Conservation (phyloP, 2,113 vertebrate genomes). For the Pelecanus crispus region DNA sequence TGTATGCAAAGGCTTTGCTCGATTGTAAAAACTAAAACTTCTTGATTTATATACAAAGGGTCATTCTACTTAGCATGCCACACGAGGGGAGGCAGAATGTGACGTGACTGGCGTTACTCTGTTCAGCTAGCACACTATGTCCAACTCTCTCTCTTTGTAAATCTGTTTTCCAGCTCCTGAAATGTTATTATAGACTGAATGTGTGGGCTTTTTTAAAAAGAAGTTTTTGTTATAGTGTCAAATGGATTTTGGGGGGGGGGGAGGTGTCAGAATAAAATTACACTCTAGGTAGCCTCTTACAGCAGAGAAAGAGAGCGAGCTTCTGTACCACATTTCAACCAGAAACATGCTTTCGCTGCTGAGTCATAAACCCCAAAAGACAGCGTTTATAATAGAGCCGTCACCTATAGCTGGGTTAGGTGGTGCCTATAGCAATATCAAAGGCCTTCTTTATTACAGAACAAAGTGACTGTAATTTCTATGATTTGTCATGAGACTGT, state of each 20-base stretch:
- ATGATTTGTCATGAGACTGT: neutral
- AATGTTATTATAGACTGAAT: slow-evolving; percentile 23
- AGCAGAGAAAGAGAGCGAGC: neutral
- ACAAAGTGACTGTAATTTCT: neutral
- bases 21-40: slow-evolving; percentile 44
- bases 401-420: neutral
- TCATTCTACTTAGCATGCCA: slow-evolving; percentile 45
- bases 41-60: slow-evolving; percentile 47
- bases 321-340: slow-evolving; percentile 6
- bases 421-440: neutral
- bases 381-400: neutral
- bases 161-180: slow-evolving; percentile 44
- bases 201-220: neutral
- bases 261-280: neutral
- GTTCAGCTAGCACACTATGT: slow-evolving; percentile 19
- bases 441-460: neutral
- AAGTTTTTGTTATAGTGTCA: neutral
- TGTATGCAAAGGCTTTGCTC: slow-evolving; percentile 54
- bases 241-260: neutral
- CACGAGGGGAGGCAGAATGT: slow-evolving; percentile 24
- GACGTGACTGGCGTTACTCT: neutral
- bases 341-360: neutral
- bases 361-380: neutral
- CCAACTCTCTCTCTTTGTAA: slow-evolving; percentile 41
- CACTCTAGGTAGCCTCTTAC: neutral